Conservation (phyloP, 2,888 invertebrate genomes). For the Drosophila tanythrix region DNA sequence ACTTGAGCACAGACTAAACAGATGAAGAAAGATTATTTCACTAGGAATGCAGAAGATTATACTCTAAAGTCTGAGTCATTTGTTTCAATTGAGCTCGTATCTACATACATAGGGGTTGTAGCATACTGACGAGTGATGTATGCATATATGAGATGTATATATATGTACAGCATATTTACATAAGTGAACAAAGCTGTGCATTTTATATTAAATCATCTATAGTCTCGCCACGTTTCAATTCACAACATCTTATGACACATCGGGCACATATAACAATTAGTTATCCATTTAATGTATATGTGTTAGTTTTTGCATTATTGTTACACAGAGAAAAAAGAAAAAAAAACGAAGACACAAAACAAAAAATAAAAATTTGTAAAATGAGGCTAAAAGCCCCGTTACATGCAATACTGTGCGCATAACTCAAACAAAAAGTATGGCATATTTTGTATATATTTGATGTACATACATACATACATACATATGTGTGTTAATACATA, state of each 20-base stretch:
- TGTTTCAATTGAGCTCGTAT: background rate
- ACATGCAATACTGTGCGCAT: conserved; percentile 19
- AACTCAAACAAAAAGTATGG: conserved; percentile 17
- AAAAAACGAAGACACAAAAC: conserved; percentile 7
- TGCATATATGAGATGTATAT: background rate
- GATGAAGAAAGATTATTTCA: background rate
- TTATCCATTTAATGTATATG: conserved; percentile 12
- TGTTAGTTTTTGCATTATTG: conserved; percentile 12
- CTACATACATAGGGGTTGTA: background rate
- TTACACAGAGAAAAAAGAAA: conserved; percentile 19
- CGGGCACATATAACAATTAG: conserved; percentile 8
- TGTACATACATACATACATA: conserved; percentile 5
- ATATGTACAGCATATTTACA: background rate
- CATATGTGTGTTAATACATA: conserved; percentile 1
- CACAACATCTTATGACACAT: conserved; percentile 23
- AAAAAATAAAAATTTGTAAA: conserved; percentile 17
- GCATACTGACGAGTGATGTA: background rate
- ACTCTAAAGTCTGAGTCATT: background rate
- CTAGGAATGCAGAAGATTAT: background rate
- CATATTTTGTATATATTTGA: background rate
- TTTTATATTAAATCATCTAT: background rate
- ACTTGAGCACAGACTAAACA: background rate
- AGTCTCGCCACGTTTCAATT: conserved; percentile 5
- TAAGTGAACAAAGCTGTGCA: background rate
- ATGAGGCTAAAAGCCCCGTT: conserved; percentile 29